These are phyloP conservation scores for Sterna hirundo DNA, from an alignment of 2,113 vertebrate species.

Conservation along the genomic window DNA sequence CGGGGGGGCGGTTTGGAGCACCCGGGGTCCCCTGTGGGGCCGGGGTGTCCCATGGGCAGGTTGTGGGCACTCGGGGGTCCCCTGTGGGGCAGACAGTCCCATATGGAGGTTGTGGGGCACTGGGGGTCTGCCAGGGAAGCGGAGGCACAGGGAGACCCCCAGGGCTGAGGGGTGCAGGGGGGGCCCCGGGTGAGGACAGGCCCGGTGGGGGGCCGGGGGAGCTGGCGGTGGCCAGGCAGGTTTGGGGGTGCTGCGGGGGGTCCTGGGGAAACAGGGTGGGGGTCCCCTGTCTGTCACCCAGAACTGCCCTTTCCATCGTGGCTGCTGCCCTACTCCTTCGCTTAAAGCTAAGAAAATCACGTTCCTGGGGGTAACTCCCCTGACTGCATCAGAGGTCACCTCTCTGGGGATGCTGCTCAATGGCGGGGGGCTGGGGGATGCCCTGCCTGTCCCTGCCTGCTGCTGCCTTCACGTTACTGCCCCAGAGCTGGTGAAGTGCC, in stretches of 20 bases:
- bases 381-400: rapidly evolving
- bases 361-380: background rate
- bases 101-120: rapidly evolving
- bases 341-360: background rate
- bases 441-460: background rate
- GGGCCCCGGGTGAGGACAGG: background rate
- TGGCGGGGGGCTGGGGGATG: background rate
- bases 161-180: background rate
- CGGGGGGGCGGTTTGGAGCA: background rate
- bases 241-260: no score
- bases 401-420: rapidly evolving
- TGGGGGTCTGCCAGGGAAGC: background rate
- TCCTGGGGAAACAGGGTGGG: rapidly evolving
- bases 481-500: background rate
- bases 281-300: background rate
- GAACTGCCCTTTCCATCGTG: background rate
- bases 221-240: background rate
- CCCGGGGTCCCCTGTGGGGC: no score
- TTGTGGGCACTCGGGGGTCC: background rate
- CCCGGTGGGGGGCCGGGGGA: background rate
- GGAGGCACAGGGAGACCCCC: background rate
- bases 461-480: rapidly evolving
- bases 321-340: background rate
- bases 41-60: no score
- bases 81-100: background rate